A percentile compares a stretch with the other conserved stretches of the same genome.
phyloP scores from a whole-genome alignment of 2,888 invertebrate genomes.

The Hyalella azteca region DNA sequence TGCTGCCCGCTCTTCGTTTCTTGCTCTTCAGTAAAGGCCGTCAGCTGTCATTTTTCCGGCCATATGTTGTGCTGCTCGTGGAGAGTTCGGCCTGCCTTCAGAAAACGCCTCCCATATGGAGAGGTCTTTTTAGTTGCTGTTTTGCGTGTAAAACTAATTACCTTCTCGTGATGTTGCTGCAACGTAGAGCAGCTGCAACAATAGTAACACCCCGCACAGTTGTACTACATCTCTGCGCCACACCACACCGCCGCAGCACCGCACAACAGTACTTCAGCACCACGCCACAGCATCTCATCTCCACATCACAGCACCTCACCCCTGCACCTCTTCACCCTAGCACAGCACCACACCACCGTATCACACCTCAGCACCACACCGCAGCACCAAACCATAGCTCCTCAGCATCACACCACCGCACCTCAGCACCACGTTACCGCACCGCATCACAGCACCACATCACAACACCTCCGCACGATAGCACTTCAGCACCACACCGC shows the following conservation, averaged over 20 bases:
- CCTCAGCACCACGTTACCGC: neutral
- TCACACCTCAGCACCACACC: neutral
- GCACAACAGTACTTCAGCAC: neutral
- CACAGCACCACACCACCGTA: neutral
- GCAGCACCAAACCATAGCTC: neutral
- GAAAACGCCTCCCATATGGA: no score
- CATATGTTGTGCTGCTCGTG: no score
- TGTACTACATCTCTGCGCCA: neutral
- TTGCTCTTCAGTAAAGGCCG: no score
- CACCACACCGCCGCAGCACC: neutral
- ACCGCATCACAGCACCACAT: neutral
- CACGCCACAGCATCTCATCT: neutral
- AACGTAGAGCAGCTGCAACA: no score
- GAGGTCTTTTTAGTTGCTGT: no score
- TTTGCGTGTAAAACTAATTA: no score
- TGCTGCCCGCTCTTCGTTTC: no score
- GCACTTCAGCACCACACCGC: no score
- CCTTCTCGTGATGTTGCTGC: no score
- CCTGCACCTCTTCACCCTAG: neutral
- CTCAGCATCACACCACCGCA: neutral
- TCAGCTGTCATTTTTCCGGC: no score
- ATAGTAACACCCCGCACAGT: no score
- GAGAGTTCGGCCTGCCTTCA: no score
- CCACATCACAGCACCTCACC: neutral
- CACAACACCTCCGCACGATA: neutral